These are phyloP conservation scores for Acrobasis consociella DNA, from an alignment of 2,888 invertebrate species.

Conservation along the genomic window DNA sequence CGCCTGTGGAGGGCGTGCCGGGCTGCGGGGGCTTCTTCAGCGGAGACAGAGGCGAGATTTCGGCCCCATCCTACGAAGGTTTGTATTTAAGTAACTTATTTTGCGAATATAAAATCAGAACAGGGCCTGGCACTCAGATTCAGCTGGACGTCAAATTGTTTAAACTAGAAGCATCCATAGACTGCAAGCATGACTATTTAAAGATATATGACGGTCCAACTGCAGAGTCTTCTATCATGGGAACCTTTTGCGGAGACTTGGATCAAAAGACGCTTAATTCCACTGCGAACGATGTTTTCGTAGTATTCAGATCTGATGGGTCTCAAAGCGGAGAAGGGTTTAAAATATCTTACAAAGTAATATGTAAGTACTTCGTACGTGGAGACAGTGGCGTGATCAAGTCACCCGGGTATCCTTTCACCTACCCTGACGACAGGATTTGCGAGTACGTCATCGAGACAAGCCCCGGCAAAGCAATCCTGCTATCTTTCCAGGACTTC, in stretches of 20 bases:
- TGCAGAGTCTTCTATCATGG: conserved; percentile 84
- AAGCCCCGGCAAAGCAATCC: conserved; percentile 84
- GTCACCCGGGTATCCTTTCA: conserved; percentile 89
- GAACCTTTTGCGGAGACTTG: conserved; percentile 87
- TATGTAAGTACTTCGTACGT: conserved; percentile 71
- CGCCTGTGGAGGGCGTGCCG: conserved; percentile 87
- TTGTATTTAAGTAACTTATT: conserved; percentile 82
- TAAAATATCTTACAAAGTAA: conserved; percentile 56
- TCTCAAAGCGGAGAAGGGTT: conserved; percentile 54
- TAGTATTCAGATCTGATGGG: conserved; percentile 77
- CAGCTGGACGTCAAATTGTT: conserved; percentile 85
- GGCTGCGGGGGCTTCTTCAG: conserved; percentile 93
- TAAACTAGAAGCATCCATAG: conserved; percentile 81
- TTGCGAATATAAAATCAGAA: conserved; percentile 92
- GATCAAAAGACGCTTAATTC: conserved; percentile 47
- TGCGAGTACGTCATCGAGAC: conserved; percentile 88
- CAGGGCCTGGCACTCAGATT: conserved; percentile 84
- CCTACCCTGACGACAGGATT: conserved; percentile 83
- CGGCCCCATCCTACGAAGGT: conserved; percentile 83
- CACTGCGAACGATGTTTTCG: conserved; percentile 78
- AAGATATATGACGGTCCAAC: conserved; percentile 87
- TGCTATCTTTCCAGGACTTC: conserved; percentile 85
- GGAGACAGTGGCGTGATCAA: conserved; percentile 84
- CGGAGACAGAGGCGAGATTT: conserved; percentile 83
- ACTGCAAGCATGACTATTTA: conserved; percentile 85